Evolutionary conservation across 2,888 invertebrate genomes (phyloP), one percentile per base, ranked within the genome.

Genomic region (Diaperis boleti): DNA sequence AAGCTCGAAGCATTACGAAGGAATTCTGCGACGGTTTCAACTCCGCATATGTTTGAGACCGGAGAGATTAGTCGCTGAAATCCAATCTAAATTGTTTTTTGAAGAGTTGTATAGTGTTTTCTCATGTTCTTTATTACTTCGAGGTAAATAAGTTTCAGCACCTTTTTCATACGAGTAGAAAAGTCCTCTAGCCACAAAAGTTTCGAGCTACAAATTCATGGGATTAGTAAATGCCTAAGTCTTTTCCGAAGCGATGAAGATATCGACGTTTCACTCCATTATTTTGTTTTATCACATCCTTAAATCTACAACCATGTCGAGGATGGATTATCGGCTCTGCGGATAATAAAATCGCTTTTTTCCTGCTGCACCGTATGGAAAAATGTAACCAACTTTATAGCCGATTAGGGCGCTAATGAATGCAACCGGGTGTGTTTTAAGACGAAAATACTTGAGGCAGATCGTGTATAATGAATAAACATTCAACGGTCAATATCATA

Each of bases 221-320:
- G 49, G 64, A 55, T 64, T 64, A 54, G 55, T 49, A 45, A 60
- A 61, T 41, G 49, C 49, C 44, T 13, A 62, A 63, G 50, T 52
- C 52, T 26, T 26, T 42, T 45, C 45, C 47, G 35, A 37, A 52
- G 29, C 44, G 37, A 61, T 55, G 47, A 37, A 61, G 29, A 55
- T 61, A 55, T 55, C 44, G 57, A 42, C 56, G 37, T 52, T 56
- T 62, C 33, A 49, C 56, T 47, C 61, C 61, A 61, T 61, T 61
- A 61, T 55, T 61, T 61, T 55, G 37, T 45, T 62, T 56, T 62
- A 62, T 62, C 52, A 37, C 52, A 44, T 50, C 49, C 49, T 35
- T 41, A 49, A 41, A 47, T 49, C 49, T 59, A 39, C 15, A 17
- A 26, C 56, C 22, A 56, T 39, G 39, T 54, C 18, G 22, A 31